Conservation (phyloP, 2,113 vertebrate species). For the cattle (Bos taurus) region DNA sequence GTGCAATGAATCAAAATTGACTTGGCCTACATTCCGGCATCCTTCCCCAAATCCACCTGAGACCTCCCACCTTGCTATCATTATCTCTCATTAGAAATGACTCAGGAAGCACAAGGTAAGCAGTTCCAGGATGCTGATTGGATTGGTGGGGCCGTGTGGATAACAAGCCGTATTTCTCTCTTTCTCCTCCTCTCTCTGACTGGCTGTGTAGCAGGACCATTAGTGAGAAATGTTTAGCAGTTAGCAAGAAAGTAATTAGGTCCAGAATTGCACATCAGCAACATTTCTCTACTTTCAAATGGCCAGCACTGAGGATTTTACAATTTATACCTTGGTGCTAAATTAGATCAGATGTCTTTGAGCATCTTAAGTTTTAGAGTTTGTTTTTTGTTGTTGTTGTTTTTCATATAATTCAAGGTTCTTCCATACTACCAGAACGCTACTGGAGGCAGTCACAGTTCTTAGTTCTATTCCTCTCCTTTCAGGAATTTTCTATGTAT, state of each 20-base stretch:
- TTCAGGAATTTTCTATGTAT: not conserved
- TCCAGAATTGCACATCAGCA: not conserved
- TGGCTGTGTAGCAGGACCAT: not conserved
- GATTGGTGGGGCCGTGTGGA: not conserved
- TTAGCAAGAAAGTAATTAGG: conserved; percentile 39
- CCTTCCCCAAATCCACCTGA: not conserved
- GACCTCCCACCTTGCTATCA: not conserved
- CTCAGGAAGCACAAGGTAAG: not conserved
- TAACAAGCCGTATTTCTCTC: not conserved
- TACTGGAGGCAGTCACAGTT: not conserved
- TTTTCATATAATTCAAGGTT: not conserved
- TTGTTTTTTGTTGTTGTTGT: not conserved
- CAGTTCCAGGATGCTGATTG: not conserved
- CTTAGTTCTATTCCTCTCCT: not conserved
- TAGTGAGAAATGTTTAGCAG: not conserved
- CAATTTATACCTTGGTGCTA: not conserved
- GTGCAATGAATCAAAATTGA: conserved; percentile 41
- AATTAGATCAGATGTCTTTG: not conserved
- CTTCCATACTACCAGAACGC: not conserved
- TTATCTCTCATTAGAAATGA: conserved; percentile 18
- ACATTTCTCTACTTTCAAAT: not conserved
- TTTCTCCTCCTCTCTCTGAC: not conserved
- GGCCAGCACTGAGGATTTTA: not conserved
- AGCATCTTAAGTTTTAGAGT: not conserved
- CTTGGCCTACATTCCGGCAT: not conserved